A percentile compares a stretch with the other conserved stretches of the same genome.
phyloP scores from a whole-genome alignment of 2,797 vertebrate species.

The Pangasius macronema region DNA sequence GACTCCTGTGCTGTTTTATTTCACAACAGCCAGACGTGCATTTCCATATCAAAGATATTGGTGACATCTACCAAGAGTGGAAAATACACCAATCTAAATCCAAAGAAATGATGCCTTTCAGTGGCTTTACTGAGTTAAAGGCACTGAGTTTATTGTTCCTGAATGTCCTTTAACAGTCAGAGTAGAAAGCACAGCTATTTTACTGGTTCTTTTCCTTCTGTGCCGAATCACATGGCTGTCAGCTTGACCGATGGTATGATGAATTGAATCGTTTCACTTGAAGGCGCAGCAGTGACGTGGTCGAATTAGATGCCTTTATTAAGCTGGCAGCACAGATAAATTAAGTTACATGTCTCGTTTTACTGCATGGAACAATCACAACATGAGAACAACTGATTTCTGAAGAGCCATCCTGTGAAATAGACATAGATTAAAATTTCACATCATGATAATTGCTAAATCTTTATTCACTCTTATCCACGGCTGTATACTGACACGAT shows the following conservation, averaged over 20 bases:
- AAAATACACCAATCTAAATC: not conserved
- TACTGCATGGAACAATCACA: not conserved
- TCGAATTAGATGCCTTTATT: not conserved
- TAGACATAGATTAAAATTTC: too few species aligned
- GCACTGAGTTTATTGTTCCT: not conserved
- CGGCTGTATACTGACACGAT: too few species aligned
- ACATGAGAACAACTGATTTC: not conserved
- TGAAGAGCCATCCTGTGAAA: not conserved
- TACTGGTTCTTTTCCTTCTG: not conserved
- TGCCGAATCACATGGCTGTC: constrained; percentile 32
- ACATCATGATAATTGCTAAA: not conserved
- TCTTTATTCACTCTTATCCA: not conserved
- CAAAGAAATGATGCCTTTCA: not conserved
- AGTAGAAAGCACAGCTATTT: not conserved
- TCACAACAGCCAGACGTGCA: not conserved
- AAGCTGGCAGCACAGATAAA: not conserved
- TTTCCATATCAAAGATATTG: not conserved
- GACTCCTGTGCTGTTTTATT: not conserved
- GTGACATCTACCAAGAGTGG: not conserved
- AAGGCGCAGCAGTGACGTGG: not conserved
- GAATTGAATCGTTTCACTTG: constrained; percentile 42
- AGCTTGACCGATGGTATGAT: constrained; percentile 43
- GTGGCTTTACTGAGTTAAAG: not conserved
- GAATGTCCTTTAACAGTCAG: not conserved
- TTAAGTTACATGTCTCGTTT: not conserved